Percentiles rank a stretch among this genome's conserved stretches.
Conservation (phyloP, 1,140 invertebrate species). For the Drosophila mojavensis region DNA sequence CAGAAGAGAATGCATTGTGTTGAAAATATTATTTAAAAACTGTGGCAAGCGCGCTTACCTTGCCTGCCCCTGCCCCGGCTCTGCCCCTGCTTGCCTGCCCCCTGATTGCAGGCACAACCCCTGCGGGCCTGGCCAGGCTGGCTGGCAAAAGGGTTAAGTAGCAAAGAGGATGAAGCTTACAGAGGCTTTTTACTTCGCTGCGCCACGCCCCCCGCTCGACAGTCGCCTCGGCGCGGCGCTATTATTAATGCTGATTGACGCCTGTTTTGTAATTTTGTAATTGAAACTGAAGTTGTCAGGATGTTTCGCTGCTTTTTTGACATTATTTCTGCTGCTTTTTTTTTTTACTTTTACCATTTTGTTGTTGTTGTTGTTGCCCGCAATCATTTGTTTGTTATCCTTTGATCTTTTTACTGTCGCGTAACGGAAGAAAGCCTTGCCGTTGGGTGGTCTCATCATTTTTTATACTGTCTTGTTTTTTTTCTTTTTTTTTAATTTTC, state of each 20-base stretch:
- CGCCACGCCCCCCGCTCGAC: constrained; percentile 62
- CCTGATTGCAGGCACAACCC: constrained; percentile 38
- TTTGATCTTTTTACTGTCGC: constrained; percentile 78
- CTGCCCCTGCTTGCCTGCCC: neutral
- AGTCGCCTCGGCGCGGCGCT: constrained; percentile 8
- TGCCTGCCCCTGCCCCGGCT: constrained; percentile 3
- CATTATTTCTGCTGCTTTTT: constrained; percentile 58
- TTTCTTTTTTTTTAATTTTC: constrained; percentile 61
- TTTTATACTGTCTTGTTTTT: constrained; percentile 11
- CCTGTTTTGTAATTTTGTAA: constrained; percentile 82
- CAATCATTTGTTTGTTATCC: constrained; percentile 79
- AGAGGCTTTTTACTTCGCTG: constrained; percentile 40
- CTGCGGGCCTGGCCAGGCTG: constrained; percentile 24
- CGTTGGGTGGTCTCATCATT: constrained; percentile 22
- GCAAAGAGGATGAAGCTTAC: constrained; percentile 45
- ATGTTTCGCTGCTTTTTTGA: constrained; percentile 56
- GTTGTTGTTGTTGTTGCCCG: constrained; percentile 37
- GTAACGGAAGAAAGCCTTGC: constrained; percentile 29
- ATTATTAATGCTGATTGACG: constrained; percentile 81
- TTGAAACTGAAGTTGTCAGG: constrained; percentile 77
- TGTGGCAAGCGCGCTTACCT: constrained; percentile 65
- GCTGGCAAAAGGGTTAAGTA: constrained; percentile 73
- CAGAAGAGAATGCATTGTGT: constrained; percentile 54
- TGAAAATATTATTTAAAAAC: constrained; percentile 63
- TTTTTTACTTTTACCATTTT: constrained; percentile 5